Evolutionary conservation across 2,888 invertebrate species (phyloP), one percentile per base, ranked within the genome.

Genomic region (Pollenia griseotomentosa): DNA sequence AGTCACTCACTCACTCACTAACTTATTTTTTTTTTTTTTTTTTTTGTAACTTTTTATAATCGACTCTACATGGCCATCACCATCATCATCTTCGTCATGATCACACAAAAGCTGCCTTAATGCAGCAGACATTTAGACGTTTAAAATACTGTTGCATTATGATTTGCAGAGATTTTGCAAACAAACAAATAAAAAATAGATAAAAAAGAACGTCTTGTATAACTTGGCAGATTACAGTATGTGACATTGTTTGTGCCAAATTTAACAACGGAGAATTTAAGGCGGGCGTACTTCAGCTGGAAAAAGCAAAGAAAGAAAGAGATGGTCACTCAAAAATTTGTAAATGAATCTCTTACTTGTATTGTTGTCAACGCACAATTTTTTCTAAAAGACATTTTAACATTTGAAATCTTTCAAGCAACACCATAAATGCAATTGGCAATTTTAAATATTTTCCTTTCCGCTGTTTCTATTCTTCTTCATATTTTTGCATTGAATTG

Each of bases 261-360:
- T 9, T 14, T 44, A 66, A 61, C 46, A 48, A 61, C 48, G 61
- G 9, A 59, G 23, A 23, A 40, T 16, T 57, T 68, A 68, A 75
- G 55, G 53, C 65, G 63, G 65, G 81, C 81, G 81, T n/a, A 51
- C 10, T 19, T 19, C 19, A 10, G 57, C 8, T 19, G 42, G 33
- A 8, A 23, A 19, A 19, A 16, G 14, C 11, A 46, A 10, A 68
- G 12, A 66, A 14, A 48, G 48, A 46, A 40, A 23, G 42, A 57
- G 42, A 61, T 51, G 23, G 14, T n/a, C 40, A 66, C 46, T 19
- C 11, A 73, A 44, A 91, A 91, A 91, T 91, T 91, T 91, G 91
- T 91, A 91, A 91, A 91, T 90, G 90, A 90, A 91, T 91, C 90
- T 90, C 90, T 89, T 33, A 55, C 42, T 66, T 79, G 7, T 23